Base-by-base conservation (phyloP, 2,888 invertebrate genomes). In the Nudaria mundana region DNA sequence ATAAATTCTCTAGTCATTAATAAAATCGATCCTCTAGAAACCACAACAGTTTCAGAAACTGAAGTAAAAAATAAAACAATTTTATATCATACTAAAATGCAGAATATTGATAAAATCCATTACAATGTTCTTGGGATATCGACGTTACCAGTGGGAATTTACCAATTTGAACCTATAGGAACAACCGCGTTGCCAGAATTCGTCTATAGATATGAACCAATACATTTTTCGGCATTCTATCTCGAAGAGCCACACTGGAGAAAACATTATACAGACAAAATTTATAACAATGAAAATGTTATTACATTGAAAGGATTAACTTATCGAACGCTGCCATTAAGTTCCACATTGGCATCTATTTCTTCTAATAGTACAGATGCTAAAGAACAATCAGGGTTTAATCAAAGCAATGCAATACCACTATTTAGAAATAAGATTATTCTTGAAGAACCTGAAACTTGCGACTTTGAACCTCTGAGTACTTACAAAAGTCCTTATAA, bases 201-300 rank as follows among this genome's bases (percentile, higher is more conserved):
- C n/a, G 33, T 51, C 31, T 42, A 60, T 12, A 45, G 50, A 18
- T 62, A 67, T 14, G 56, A 28, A 5, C 29, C 30, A 16, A 23
- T 40, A 18, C 13, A 29, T 5, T 40, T 24, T 24, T 40, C 34
- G 4, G 18, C 29, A 18, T 16, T 40, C 10, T 33, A 40, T 40
- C 23, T 30, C 3, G 39, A 33, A 6, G 24, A 24, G 15, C 12
- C 39, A 8, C 23, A n/a, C 11, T 20, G 24, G 24, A 23, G 12
- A 8, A 29, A 28, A 28, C 13, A 10, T 10, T 24, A n/a, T 6
- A 5, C 11, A 11, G 8, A 3, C 8, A 15, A 24, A 24, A 23
- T 30, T 18, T 16, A 30, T 11, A 23, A 24, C 4, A 15, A 7
- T 24, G 15, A 33, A 24, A 33, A 24, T 2, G 32, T 32, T 5